Evolutionary conservation across 2,113 vertebrate genomes (phyloP).

Genomic region (Myodes glareolus): DNA sequence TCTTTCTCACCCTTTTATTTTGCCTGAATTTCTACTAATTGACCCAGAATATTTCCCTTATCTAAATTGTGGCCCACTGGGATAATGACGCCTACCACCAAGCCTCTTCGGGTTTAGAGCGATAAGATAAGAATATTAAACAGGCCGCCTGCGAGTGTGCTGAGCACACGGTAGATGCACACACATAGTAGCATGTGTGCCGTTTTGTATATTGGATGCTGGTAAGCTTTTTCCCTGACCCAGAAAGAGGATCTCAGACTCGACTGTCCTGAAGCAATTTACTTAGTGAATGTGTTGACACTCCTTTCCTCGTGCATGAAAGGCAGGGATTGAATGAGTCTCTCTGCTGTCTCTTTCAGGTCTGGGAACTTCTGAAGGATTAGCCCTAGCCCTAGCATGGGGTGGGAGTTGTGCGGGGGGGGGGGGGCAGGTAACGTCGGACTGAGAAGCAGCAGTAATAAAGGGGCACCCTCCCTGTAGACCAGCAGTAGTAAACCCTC

Average conservation of each 20-base stretch:
- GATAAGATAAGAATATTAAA: conserved; percentile 59
- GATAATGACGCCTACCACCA: conserved; percentile 43
- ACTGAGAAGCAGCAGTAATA: conserved; percentile 6
- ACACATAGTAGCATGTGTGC: background rate
- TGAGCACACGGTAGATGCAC: background rate
- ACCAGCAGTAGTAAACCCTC: conserved; percentile 32
- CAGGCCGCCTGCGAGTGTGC: background rate
- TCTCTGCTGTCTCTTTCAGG: background rate
- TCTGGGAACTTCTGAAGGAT: conserved; percentile 17
- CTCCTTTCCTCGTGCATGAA: conserved; percentile 6
- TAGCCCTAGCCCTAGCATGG: background rate
- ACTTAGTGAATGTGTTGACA: conserved; percentile 9
- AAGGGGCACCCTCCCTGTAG: background rate
- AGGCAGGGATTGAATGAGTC: background rate
- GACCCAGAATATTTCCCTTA: conserved; percentile 45
- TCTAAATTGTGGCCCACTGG: conserved; percentile 30
- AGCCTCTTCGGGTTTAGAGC: conserved; percentile 11
- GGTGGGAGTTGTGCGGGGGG: background rate
- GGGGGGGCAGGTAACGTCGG: background rate
- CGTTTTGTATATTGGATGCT: conserved; percentile 31
- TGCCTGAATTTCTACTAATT: conserved; percentile 54
- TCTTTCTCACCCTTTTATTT: conserved; percentile 42
- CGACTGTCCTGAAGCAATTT: background rate
- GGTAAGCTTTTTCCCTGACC: background rate
- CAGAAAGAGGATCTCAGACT: conserved; percentile 1